Evolutionary conservation across 2,113 vertebrate species (phyloP), one percentile per base, ranked within the genome.

Genomic region (Pseudopipra pipra): DNA sequence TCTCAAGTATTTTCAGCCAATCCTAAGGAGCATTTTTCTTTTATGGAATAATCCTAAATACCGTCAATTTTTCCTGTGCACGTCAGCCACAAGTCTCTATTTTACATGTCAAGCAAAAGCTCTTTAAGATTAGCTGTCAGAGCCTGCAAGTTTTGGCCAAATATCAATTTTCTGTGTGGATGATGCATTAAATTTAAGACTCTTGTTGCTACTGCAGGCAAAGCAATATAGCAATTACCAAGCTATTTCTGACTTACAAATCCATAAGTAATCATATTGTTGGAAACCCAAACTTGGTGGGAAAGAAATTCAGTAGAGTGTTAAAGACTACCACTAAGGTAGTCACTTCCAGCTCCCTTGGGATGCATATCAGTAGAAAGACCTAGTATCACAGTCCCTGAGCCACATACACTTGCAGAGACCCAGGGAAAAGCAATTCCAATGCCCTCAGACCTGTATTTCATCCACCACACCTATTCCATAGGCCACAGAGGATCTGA

Each of bases 191-290:
- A 93, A 92, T 93, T 95, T 93, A 94, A 93, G 95, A 75, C 1
- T 5, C 37, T 89, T 56, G 43, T 90, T 87, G 92, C 83, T 86
- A 92, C 65, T 43, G 61, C 4, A 4, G 65, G 83, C 79, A 96
- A 90, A 94, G 83, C 73, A 94, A 96, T 92, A 93, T 33, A 95
- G 88, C 95, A 96, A 95, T 96, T 96, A 92, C 90, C 58, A 75
- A 86, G 92, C 73, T 92, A 89, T 92, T 96, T 95, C 92, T 87
- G 68, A 84, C 90, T 95, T 92, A 90, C 65, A 93, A 95, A 90
- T 89, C 92, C 37, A 6, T 87, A 96, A 93, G 83, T 92, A 96
- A 96, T 96, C 56, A 66, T 65, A 65, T 17, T 39, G 70, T 58
- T 94, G 73, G 52, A 93, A 93, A 90, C n/a, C 5, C 56, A 90